Evolutionary conservation across 53 echinoderm and acorn worm genomes (phyloP).

Genomic region (Holothuria leucospilota): DNA sequence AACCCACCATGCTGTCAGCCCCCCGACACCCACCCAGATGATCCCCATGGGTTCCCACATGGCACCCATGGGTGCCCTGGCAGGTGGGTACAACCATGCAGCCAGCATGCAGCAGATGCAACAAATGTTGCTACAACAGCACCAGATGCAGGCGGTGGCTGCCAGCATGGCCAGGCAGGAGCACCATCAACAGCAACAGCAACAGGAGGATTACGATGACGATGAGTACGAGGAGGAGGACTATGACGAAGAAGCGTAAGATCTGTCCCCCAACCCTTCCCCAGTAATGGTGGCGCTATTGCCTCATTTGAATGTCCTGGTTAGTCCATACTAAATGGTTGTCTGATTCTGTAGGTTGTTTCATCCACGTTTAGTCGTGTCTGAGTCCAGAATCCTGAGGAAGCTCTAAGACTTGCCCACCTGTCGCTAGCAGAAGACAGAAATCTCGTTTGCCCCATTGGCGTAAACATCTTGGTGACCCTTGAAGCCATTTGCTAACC

Average conservation of each 20-base stretch:
- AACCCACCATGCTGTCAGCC: conserved; percentile 41
- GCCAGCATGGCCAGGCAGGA: conserved; percentile 20
- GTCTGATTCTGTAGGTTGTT: no score
- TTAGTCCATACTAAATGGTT: no score
- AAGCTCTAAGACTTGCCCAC: no score
- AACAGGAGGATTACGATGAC: conserved; percentile 33
- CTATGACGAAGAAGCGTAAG: conserved; percentile 37
- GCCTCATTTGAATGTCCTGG: no score
- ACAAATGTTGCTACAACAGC: conserved; percentile 45
- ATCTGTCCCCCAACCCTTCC: not conserved
- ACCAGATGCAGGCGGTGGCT: conserved; percentile 39
- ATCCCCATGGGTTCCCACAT: conserved; percentile 51
- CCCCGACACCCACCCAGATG: conserved; percentile 41
- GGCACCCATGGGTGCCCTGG: conserved; percentile 49
- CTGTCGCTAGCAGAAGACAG: no score
- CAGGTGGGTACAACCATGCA: conserved; percentile 51
- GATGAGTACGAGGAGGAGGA: conserved; percentile 42
- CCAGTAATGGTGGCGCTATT: no score
- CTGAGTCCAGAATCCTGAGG: no score
- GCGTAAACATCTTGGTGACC: no score
- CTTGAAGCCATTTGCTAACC: no score
- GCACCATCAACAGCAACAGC: conserved; percentile 26
- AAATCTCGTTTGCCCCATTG: no score
- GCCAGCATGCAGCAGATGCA: conserved; percentile 56
- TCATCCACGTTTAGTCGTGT: no score